Evolutionary conservation across 1,140 invertebrate species (phyloP).

Genomic region (Zaprionus camerounensis): DNA sequence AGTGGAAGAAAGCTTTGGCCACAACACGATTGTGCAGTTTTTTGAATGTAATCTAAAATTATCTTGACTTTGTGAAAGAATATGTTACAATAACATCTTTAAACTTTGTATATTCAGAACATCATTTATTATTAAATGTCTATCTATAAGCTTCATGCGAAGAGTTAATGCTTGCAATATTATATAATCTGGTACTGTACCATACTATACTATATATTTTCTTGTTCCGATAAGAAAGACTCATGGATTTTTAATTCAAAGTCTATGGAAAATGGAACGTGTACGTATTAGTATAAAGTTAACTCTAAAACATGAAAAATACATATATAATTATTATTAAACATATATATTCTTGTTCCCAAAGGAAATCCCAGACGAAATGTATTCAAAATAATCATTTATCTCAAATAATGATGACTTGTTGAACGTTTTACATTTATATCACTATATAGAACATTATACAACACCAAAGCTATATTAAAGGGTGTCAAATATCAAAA

Average conservation of each 20-base stretch:
- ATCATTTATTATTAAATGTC: not conserved
- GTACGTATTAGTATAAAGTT: not conserved
- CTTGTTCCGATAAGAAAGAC: too few relatives aligned
- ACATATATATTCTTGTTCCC: not conserved
- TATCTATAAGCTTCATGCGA: too few relatives aligned
- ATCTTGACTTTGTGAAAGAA: not conserved
- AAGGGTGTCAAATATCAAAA: too few relatives aligned
- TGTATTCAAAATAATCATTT: too few relatives aligned
- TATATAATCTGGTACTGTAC: too few relatives aligned
- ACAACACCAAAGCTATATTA: too few relatives aligned
- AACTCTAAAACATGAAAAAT: not conserved
- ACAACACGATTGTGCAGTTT: slow-evolving; percentile 48
- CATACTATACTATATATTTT: not conserved
- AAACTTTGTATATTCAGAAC: not conserved
- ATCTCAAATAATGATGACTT: too few relatives aligned
- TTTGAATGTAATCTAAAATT: not conserved
- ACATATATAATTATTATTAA: not conserved
- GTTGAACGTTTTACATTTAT: too few relatives aligned
- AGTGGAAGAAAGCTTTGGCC: slow-evolving; percentile 15
- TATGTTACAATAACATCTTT: not conserved
- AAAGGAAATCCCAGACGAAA: not conserved
- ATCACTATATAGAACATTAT: too few relatives aligned
- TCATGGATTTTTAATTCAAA: too few relatives aligned
- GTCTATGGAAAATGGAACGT: too few relatives aligned
- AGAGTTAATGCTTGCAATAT: too few relatives aligned